A percentile compares a stretch with the other conserved stretches of the same genome.
These are phyloP conservation scores for Anastatus disparis DNA, from an alignment of 1,140 invertebrate species.

Conservation along the genomic window DNA sequence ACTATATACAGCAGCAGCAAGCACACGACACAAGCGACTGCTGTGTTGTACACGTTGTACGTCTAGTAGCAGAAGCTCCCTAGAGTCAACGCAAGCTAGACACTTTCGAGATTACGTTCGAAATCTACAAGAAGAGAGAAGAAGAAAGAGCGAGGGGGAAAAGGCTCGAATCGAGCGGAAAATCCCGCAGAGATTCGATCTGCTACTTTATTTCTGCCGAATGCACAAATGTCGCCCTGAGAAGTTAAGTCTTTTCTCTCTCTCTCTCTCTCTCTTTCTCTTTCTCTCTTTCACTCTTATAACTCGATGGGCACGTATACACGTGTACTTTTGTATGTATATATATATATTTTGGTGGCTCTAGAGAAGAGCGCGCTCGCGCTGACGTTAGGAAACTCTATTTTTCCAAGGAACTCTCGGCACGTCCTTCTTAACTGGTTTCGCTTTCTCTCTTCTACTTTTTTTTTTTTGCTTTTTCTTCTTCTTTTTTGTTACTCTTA, in stretches of 20 bases:
- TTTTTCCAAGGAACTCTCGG: constrained; percentile 29
- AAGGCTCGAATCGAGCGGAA: constrained; percentile 35
- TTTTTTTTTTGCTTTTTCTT: background rate
- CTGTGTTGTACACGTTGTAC: constrained; percentile 19
- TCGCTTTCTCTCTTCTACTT: background rate
- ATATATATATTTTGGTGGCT: too few species aligned
- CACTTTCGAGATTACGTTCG: constrained; percentile 59
- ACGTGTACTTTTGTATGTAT: constrained; percentile 12
- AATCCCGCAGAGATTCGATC: constrained; percentile 43
- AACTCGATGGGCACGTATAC: constrained; percentile 41
- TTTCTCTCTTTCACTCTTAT: too few species aligned
- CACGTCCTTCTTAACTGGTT: constrained; percentile 31
- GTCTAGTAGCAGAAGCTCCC: constrained; percentile 45
- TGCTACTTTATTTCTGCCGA: constrained; percentile 40
- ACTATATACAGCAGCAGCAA: too few species aligned
- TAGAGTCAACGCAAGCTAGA: constrained; percentile 47
- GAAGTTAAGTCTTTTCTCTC: too few species aligned
- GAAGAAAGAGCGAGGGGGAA: constrained; percentile 9
- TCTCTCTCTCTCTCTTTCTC: too few species aligned
- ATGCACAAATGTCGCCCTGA: constrained; percentile 25
- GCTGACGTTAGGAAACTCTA: constrained; percentile 28
- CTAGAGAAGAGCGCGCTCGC: too few species aligned
- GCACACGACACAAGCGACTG: too few species aligned
- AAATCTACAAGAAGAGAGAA: too few species aligned
- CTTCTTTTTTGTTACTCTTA: background rate